Conservation (phyloP, 1,140 invertebrate genomes). For the Drosophila neocordata region DNA sequence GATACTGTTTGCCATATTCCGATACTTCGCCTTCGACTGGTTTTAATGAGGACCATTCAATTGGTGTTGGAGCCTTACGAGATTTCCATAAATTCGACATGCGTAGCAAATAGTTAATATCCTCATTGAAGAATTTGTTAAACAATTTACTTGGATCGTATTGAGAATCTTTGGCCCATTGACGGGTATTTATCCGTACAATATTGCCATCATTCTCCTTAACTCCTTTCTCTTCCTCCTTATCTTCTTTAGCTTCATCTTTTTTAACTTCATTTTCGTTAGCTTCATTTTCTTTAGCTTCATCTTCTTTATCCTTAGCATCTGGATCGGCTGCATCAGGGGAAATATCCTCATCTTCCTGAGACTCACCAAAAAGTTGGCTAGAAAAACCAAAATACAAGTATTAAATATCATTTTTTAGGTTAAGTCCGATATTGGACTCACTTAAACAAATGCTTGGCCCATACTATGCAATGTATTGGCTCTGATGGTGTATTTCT, state of each 20-base stretch:
- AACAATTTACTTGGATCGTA: slow-evolving; percentile 94
- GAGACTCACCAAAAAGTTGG: slow-evolving; percentile 98
- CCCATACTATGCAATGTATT: slow-evolving; percentile 99
- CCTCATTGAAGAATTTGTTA: slow-evolving; percentile 96
- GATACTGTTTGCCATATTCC: slow-evolving; percentile 86
- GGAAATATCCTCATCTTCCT: slow-evolving; percentile 98
- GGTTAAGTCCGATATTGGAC: slow-evolving; percentile 53
- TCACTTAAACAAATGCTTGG: slow-evolving; percentile 99
- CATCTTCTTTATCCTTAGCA: slow-evolving; percentile 83
- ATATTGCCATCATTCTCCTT: slow-evolving; percentile 89
- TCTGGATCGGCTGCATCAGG: slow-evolving; percentile 98
- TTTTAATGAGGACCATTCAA: slow-evolving; percentile 88
- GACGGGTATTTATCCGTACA: slow-evolving; percentile 92
- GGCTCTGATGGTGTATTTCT: slow-evolving; percentile 99
- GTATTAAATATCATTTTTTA: slow-evolving; percentile 2
- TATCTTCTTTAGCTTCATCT: slow-evolving; percentile 26
- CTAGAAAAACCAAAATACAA: slow-evolving; percentile 82
- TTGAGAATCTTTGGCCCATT: slow-evolving; percentile 92
- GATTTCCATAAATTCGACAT: slow-evolving; percentile 98
- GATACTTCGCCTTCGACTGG: slow-evolving; percentile 83
- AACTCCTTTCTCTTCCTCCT: slow-evolving; percentile 89
- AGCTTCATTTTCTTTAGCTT: no score
- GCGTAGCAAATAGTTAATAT: slow-evolving; percentile 96
- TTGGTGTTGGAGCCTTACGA: slow-evolving; percentile 90
- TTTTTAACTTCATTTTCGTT: no score